Evolutionary conservation across 2,797 vertebrate genomes (phyloP).

Genomic region (Acrocephalus scirpaceus): DNA sequence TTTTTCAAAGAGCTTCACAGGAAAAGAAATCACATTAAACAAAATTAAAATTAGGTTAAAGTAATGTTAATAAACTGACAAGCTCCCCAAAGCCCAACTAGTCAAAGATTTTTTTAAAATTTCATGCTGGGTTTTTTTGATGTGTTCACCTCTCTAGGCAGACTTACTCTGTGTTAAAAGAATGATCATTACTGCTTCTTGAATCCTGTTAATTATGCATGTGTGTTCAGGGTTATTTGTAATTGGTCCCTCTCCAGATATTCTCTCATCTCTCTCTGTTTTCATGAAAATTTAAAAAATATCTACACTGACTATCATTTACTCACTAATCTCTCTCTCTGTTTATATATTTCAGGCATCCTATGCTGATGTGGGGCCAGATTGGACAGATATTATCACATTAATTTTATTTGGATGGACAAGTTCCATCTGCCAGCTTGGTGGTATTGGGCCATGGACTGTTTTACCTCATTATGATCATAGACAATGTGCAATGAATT

Average conservation of each 20-base stretch:
- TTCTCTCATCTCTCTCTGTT: conserved; percentile 23
- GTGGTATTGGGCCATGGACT: not conserved
- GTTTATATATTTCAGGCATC: not conserved
- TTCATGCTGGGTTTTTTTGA: conserved; percentile 52
- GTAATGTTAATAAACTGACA: conserved; percentile 61
- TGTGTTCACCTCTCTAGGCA: conserved; percentile 54
- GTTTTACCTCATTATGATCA: not conserved
- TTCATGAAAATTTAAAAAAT: conserved; percentile 31
- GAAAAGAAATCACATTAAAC: conserved; percentile 62
- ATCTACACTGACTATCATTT: not conserved
- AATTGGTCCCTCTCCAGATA: conserved; percentile 52
- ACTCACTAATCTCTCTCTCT: not conserved
- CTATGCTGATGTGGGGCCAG: not conserved
- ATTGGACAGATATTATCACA: not conserved
- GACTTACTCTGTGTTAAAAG: conserved; percentile 21
- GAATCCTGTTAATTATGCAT: conserved; percentile 49
- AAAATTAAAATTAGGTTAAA: conserved; percentile 66
- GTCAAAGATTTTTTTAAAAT: conserved; percentile 10
- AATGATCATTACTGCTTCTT: conserved; percentile 49
- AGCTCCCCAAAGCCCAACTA: conserved; percentile 59
- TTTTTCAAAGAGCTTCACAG: conserved; percentile 47
- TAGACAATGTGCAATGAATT: not conserved
- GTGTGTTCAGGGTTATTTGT: not conserved
- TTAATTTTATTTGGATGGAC: not conserved
- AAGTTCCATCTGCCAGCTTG: not conserved